Base-by-base conservation (phyloP, 2,797 vertebrate species). In the Falco columbarius region DNA sequence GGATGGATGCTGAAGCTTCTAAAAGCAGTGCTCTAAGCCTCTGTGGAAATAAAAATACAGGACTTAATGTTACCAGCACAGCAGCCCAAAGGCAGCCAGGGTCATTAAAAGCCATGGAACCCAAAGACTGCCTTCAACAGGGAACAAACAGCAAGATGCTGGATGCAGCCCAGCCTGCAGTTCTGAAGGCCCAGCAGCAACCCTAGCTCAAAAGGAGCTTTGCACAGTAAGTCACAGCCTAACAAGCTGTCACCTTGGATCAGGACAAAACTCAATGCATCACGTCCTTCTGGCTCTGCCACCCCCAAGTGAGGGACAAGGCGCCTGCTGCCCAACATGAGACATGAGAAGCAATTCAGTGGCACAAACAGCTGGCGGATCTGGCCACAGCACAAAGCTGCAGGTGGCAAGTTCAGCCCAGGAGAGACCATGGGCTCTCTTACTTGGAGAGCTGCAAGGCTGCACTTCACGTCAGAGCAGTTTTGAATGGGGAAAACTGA, bases 231-330 rank as follows among this genome's bases (percentile, higher is more conserved):
- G 65, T 36, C 67, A 55, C 12, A 38, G 36, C 18, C 22, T 30
- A 36, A 71, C 1, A 46, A 54, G 49, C 13, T 1, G 0, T 9
- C 36, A 5, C 70, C 52, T 9, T 72, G 54, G 19, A 61, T 14
- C 26, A 68, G 14, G 44, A 36, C 4, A 5, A n/a, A 52, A 40
- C 30, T n/a, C 0, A 0, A 72, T 75, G 27, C 19, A 52, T 34
- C 20, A 3, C 0, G 7, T 55, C 10, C 46, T 58, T 44, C 52
- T 42, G 56, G 26, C 30, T 67, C 14, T 10, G 54, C 14, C 42
- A 70, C 3, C 42, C 26, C 21, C n/a, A 46, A 24, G 38, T 2
- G 8, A 66, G 14, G 55, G 36, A 44, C 56, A 58, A 10, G 20
- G 24, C 1, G 4, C 13, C 58, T 63, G 36, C 52, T 73, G 58